Conservation (phyloP, 2,113 vertebrate genomes). For the Elephantulus edwardii region DNA sequence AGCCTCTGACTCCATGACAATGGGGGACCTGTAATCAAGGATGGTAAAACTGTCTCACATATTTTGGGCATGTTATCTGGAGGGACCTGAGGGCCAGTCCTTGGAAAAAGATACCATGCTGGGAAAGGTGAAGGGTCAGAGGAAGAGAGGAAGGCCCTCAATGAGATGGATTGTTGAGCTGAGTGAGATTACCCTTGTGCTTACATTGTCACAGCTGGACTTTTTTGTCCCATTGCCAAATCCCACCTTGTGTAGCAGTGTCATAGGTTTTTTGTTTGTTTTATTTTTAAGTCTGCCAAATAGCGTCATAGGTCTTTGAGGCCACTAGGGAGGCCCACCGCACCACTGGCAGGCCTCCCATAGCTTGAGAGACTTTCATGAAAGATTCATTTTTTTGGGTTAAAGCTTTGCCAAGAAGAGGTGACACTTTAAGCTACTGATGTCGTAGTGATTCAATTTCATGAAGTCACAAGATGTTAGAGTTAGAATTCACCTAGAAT, state of each 20-base stretch:
- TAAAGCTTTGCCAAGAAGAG: conserved; percentile 49
- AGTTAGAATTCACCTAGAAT: neutral
- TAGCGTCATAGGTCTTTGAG: neutral
- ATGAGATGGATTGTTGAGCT: too few species aligned
- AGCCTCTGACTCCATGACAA: too few species aligned
- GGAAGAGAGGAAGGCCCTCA: too few species aligned
- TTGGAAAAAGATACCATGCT: too few species aligned
- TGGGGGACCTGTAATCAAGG: too few species aligned
- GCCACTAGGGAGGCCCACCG: neutral
- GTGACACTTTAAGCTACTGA: conserved; percentile 21
- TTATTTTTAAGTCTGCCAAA: too few species aligned
- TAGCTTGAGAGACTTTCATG: neutral
- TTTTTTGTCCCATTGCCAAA: neutral
- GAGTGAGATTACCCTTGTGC: neutral
- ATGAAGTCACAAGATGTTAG: conserved; percentile 7
- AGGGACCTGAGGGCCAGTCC: too few species aligned
- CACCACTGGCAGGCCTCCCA: neutral
- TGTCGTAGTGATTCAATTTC: neutral
- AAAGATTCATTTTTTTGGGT: conserved; percentile 56
- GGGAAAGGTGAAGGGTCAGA: too few species aligned
- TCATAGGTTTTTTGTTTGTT: too few species aligned
- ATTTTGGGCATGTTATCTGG: too few species aligned
- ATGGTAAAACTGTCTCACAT: too few species aligned
- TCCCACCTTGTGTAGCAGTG: too few species aligned
- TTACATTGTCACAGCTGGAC: neutral